Base-by-base conservation (phyloP, 2,888 invertebrate genomes). In the Diadegma fenestrale region DNA sequence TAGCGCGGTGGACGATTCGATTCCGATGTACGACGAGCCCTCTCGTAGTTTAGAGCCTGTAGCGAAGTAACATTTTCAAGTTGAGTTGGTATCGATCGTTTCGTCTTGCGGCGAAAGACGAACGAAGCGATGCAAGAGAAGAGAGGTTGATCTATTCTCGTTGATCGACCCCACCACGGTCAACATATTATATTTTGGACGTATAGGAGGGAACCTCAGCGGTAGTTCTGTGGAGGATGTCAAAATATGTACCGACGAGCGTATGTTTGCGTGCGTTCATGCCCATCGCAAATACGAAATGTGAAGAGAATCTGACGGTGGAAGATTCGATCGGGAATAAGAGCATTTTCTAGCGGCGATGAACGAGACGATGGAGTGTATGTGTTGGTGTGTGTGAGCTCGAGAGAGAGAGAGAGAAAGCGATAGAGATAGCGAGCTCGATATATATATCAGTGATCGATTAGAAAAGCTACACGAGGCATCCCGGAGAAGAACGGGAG, bases 401-500 rank as follows among this genome's bases (percentile, higher is more conserved):
- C 7, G 37, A 61, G 26, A 61, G 12, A 19, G 37, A 26, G 26
- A 26, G 26, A 37, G 2, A 37, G 4, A 41, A 19, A 33, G 17
- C 10, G 8, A n/a, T n/a, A 61, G 71, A 30, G 51, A 51, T 30
- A 61, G 41, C 37, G 45, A 69, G n/a, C 37, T 22, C 51, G 17
- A 26, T 6, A 58, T 12, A 71, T 30, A 51, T 37, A 41, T 64
- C 43, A 1, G 64, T 66, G 48, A 66, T 82, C 58, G 72, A 78
- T 72, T 26, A 45, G 43, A 66, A 77, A 45, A 77, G 48, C 19
- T 58, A 58, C 37, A 58, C 71, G 68, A 73, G 30, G 79, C 22
- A 37, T 64, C 75, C 45, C 45, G 58, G 14, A 14, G 76, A 77
- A 77, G 63, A 78, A 73, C 43, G 43, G 78, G 51, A 78, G 68